phyloP scores from a whole-genome alignment of 1,140 invertebrate species.

The Centruroides sculpturatus region DNA sequence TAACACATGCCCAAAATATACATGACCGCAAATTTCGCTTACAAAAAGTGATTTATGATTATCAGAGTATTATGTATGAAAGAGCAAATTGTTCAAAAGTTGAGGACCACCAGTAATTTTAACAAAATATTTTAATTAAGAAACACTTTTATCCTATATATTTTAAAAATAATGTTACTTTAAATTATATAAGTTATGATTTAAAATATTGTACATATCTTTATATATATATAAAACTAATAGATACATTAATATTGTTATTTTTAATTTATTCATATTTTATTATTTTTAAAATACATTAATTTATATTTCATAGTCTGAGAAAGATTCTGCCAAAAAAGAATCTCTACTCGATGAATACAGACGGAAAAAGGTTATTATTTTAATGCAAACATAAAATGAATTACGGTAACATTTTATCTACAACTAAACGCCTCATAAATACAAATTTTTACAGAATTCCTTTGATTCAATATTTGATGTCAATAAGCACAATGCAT shows the following conservation, averaged over 20 bases:
- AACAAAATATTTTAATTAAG: too few species aligned
- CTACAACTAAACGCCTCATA: background rate
- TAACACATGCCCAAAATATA: too few species aligned
- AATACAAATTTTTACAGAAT: slow-evolving; percentile 31
- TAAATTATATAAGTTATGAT: too few species aligned
- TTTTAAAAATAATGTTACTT: too few species aligned
- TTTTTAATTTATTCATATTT: background rate
- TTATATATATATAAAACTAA: too few species aligned
- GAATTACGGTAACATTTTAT: background rate
- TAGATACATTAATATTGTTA: slow-evolving; percentile 3
- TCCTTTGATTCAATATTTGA: slow-evolving; percentile 84
- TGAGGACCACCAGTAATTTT: too few species aligned
- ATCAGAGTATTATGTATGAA: too few species aligned
- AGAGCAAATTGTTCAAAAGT: too few species aligned
- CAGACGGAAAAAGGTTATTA: slow-evolving; percentile 43
- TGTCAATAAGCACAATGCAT: slow-evolving; percentile 56
- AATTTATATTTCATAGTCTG: slow-evolving; percentile 32
- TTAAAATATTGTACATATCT: too few species aligned
- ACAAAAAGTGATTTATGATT: too few species aligned
- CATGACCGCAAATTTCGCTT: too few species aligned
- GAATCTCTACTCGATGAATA: slow-evolving; percentile 52
- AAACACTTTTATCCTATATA: too few species aligned
- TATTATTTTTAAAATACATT: background rate
- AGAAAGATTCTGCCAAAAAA: slow-evolving; percentile 38
- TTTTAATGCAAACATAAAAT: background rate